Conservation (phyloP, 2,113 vertebrate species). For the Phyllopteryx taeniolatus region DNA sequence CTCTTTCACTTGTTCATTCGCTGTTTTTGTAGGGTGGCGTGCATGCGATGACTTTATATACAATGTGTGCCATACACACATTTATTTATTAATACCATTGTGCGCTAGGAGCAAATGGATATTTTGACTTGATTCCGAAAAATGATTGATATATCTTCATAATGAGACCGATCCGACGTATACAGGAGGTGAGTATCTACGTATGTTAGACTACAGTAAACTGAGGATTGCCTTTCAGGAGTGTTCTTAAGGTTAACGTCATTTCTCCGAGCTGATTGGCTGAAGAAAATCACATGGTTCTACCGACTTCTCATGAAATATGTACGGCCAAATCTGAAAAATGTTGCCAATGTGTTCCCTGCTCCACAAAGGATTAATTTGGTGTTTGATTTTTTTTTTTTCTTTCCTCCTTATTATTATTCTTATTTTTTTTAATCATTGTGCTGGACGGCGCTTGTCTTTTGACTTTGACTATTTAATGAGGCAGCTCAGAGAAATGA, state of each 20-base stretch:
- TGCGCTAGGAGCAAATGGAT: background rate
- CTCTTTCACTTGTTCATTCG: no score
- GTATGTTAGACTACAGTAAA: background rate
- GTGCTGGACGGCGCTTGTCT: constrained; percentile 44
- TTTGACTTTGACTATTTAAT: constrained; percentile 74
- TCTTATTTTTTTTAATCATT: background rate
- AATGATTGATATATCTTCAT: background rate
- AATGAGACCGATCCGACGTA: background rate
- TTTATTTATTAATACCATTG: background rate
- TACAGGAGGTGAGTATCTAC: background rate
- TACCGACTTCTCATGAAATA: background rate
- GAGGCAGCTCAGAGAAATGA: constrained; percentile 73
- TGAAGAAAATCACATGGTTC: background rate
- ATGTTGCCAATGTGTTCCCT: background rate
- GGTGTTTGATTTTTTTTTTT: background rate
- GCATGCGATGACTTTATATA: background rate
- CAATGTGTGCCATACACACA: no score
- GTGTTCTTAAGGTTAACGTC: background rate
- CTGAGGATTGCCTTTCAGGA: background rate
- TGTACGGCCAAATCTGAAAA: background rate
- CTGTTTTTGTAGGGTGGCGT: background rate
- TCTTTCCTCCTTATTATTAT: no score
- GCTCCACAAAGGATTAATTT: background rate
- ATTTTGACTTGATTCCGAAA: background rate
- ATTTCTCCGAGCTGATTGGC: background rate